Percentiles rank a stretch among this genome's conserved stretches.
Conservation (phyloP, 2,888 invertebrate genomes). For the Resseliella maxima region DNA sequence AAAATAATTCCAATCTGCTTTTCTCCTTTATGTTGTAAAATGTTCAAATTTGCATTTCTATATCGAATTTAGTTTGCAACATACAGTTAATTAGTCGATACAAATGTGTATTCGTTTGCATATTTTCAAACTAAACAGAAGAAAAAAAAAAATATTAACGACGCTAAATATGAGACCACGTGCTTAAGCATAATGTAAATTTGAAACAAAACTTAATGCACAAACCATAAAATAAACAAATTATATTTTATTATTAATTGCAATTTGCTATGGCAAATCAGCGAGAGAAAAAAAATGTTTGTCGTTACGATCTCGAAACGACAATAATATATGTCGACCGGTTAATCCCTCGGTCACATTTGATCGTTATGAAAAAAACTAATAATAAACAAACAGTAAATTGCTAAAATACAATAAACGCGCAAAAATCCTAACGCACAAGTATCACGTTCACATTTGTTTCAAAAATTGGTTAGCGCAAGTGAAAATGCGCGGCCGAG, state of each 20-base stretch:
- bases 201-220: constrained; percentile 14
- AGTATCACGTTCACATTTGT: constrained; percentile 12
- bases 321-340: constrained; percentile 12
- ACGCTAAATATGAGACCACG: constrained; percentile 40
- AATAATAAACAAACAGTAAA: constrained; percentile 37
- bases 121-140: too few species aligned
- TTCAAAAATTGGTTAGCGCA: neutral
- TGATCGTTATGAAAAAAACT: neutral
- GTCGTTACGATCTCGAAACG: neutral
- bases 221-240: constrained; percentile 37
- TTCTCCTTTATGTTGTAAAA: neutral
- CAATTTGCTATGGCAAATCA: constrained; percentile 40
- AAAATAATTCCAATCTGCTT: neutral
- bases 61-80: neutral
- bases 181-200: constrained; percentile 33
- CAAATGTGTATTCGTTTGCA: neutral
- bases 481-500: neutral
- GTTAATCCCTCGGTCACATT: constrained; percentile 19
- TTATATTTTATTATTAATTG: constrained; percentile 26
- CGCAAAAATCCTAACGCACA: constrained; percentile 9
- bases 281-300: neutral
- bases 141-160: neutral
- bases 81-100: neutral
- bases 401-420: constrained; percentile 18
- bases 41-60: constrained; percentile 16